Evolutionary conservation across 1,140 invertebrate genomes (phyloP), one percentile per base, ranked within the genome.

Genomic region (Zelostemma sp.): DNA sequence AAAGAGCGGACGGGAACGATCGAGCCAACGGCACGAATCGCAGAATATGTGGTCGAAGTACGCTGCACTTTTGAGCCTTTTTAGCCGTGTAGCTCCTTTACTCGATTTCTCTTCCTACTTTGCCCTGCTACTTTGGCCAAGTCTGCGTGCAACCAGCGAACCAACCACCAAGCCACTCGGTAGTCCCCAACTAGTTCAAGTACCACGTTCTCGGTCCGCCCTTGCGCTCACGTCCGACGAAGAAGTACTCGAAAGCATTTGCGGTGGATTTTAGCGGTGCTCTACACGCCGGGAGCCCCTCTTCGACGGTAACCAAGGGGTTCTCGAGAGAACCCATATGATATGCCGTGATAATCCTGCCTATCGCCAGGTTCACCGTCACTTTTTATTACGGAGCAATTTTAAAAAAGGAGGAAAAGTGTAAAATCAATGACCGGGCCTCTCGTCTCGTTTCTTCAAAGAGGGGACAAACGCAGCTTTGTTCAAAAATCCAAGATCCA

Each of bases 111-210:
- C 54, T 40, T 68, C 15, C 15, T 41, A 57, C 56, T 71, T 51
- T 41, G 57, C 70, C 47, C 65, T 43, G 65, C 56, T 72, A 60
- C 69, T 67, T 64, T 63, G 63, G 56, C 63, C 51, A 72, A 67
- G 69, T 72, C 63, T 67, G 69, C 63, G 63, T 68, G 64, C 56
- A 61, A 60, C 57, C 50, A 68, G 77, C 58, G 45, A 72, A 68
- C 70, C 64, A 72, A 64, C 64, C 60, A 57, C 64, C 54, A 49
- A 78, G 73, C 74, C 75, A 76, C 75, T 75, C 74, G 76, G 77
- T 80, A 76, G 80, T 80, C 80, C 78, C 80, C 81, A 83, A 82
- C 81, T 80, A 80, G 80, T 83, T 83, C 78, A 82, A 83, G 81
- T 83, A 81, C 79, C 80, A 72, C 80, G 80, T 62, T 62, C 68